phyloP scores from a whole-genome alignment of 2,797 vertebrate species.

The Cichlasoma orientale region DNA sequence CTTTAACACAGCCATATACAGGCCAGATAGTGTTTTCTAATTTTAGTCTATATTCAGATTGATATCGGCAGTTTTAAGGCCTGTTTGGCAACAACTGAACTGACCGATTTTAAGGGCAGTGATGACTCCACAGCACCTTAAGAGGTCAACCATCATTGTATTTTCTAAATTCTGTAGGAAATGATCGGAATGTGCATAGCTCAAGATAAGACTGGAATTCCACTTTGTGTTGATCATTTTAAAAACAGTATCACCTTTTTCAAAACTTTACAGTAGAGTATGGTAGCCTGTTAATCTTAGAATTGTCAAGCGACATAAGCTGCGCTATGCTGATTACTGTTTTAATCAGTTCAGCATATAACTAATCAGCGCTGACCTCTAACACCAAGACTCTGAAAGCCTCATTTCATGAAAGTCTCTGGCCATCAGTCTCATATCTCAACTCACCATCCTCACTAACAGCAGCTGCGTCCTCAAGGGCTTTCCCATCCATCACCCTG shows the following conservation, averaged over 20 bases:
- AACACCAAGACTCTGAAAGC: not conserved
- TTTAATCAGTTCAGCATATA: constrained; percentile 3
- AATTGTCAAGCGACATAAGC: not conserved
- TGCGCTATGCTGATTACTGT: constrained; percentile 2
- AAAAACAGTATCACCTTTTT: not conserved
- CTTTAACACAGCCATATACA: not conserved
- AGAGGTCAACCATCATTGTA: not conserved
- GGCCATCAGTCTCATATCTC: constrained; percentile 38
- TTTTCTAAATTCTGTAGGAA: not conserved
- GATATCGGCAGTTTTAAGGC: not conserved
- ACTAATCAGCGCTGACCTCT: constrained; percentile 40
- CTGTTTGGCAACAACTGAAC: not conserved
- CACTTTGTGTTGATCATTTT: not conserved
- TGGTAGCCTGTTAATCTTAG: not conserved
- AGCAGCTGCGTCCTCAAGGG: constrained; percentile 47
- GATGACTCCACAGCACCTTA: not conserved
- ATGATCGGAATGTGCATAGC: not conserved
- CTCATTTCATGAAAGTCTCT: constrained; percentile 37
- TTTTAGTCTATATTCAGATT: not conserved
- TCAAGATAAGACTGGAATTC: not conserved
- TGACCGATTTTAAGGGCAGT: not conserved
- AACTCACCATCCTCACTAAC: constrained; percentile 46
- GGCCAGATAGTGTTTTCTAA: not conserved
- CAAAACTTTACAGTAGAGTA: not conserved
- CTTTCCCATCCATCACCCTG: constrained; percentile 64